Evolutionary conservation across 1,140 invertebrate genomes (phyloP).

Genomic region (Riptortus pedestris): DNA sequence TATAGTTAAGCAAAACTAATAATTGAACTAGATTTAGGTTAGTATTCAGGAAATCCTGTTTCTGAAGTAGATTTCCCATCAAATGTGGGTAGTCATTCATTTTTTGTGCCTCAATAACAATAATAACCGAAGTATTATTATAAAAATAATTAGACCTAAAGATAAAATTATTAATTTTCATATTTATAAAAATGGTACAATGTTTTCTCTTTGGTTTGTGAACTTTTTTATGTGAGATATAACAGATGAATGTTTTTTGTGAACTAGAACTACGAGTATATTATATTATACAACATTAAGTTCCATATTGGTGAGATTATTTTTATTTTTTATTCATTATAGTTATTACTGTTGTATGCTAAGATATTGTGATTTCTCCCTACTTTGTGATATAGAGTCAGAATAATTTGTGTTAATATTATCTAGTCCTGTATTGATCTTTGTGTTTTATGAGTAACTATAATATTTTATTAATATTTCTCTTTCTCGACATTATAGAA

Average conservation of each 20-base stretch:
- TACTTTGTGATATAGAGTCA: conserved; percentile 4
- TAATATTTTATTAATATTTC: not conserved
- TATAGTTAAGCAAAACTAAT: not conserved
- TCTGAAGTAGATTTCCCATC: not conserved
- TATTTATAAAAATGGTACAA: conserved; percentile 1
- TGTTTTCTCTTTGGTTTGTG: too few relatives aligned
- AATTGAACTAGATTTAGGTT: not conserved
- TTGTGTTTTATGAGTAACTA: not conserved
- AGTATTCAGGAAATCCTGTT: not conserved
- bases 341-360: not conserved
- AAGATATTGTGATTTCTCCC: not conserved
- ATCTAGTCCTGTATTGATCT: conserved; percentile 10
- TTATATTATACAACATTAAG: not conserved
- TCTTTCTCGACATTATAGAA: too few relatives aligned
- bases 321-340: not conserved
- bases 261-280: too few relatives aligned
- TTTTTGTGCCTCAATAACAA: conserved; percentile 11
- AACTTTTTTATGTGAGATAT: too few relatives aligned
- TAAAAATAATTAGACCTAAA: not conserved
- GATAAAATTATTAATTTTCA: conserved; percentile 5
- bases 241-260: conserved; percentile 3
- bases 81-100: conserved; percentile 1
- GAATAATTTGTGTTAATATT: not conserved
- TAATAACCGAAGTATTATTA: conserved; percentile 3
- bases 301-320: not conserved